Evolutionary conservation across 1,140 invertebrate species (phyloP), one percentile per base, ranked within the genome.

Genomic region (Cardiocondyla obscurior): DNA sequence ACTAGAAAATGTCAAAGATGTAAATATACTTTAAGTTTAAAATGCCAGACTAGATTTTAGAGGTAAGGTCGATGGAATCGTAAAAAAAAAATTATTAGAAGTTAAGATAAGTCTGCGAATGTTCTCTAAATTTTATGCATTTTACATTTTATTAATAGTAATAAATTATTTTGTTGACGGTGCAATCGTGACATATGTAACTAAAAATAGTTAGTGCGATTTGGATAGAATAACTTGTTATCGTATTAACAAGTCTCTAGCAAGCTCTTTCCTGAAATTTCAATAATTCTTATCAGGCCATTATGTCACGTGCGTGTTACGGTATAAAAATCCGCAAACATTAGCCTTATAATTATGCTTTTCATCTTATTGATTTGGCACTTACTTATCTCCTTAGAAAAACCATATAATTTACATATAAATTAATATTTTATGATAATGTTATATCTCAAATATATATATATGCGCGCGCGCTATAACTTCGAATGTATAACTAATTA

Each of bases 351-450:
- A 12, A 30, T 30, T 22, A 8, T 28, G n/a, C n/a, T 25, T 42
- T 3, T 33, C 49, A 22, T 5, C 44, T 83, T 76, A 65, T 19
- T 82, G 36, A 12, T 64, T 36, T 73, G 30, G 42, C 49, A 72
- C 42, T 83, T 83, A 0, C 30, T 30, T 60, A 14, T 57, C 46
- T 30, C 42, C 42, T 16, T 22, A 70, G 36, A 39, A 19, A 39
- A 44, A 16, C 42, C n/a, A n/a, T n/a, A n/a, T 44, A 51, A n/a
- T 58, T 73, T 30, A 58, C 51, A 58, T 58, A 57, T 36, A 30
- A 39, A 73, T 42, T 39, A 39, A 73, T 10, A 12, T 42, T 25
- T 39, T 58, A 58, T 73, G 22, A 42, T 73, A 73, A 57, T 25
- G 14, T 3, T 25, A 19, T 1, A 7, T 72, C 14, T 55, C 14